Conservation (phyloP, 2,797 vertebrate genomes). For the Acanthurus lineatus region DNA sequence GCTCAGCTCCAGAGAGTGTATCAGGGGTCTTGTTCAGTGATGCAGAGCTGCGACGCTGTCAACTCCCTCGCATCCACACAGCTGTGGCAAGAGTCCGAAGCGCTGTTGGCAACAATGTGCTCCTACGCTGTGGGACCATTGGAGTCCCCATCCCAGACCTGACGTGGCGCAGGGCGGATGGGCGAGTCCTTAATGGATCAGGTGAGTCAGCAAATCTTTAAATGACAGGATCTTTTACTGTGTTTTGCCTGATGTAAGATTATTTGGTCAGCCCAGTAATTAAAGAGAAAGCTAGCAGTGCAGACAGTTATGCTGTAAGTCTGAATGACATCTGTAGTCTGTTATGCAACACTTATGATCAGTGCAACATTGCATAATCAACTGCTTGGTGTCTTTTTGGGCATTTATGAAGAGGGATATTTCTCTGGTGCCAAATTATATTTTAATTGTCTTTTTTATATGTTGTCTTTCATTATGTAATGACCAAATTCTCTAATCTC, state of each 20-base stretch:
- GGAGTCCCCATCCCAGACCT: slow-evolving; percentile 94
- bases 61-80: slow-evolving; percentile 90
- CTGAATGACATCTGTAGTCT: slow-evolving; percentile 64
- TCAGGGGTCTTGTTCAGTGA: slow-evolving; percentile 93
- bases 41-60: slow-evolving; percentile 92
- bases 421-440: not conserved
- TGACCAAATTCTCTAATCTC: slow-evolving; percentile 12
- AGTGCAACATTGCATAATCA: slow-evolving; percentile 52
- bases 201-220: slow-evolving; percentile 82
- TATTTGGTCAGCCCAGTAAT: slow-evolving; percentile 61
- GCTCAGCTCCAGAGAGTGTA: slow-evolving; percentile 90
- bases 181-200: slow-evolving; percentile 90
- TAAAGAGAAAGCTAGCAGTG: slow-evolving; percentile 62
- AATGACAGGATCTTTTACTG: not conserved
- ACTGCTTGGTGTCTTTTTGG: slow-evolving; percentile 13
- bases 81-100: slow-evolving; percentile 91
- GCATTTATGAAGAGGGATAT: slow-evolving; percentile 16
- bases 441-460: not conserved
- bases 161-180: slow-evolving; percentile 91
- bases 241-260: slow-evolving; percentile 40
- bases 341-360: slow-evolving; percentile 58
- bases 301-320: slow-evolving; percentile 51
- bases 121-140: slow-evolving; percentile 94
- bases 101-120: slow-evolving; percentile 91
- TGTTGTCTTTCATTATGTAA: slow-evolving; percentile 10